phyloP scores from a whole-genome alignment of 2,113 vertebrate genomes.

The Regulus satrapa region DNA sequence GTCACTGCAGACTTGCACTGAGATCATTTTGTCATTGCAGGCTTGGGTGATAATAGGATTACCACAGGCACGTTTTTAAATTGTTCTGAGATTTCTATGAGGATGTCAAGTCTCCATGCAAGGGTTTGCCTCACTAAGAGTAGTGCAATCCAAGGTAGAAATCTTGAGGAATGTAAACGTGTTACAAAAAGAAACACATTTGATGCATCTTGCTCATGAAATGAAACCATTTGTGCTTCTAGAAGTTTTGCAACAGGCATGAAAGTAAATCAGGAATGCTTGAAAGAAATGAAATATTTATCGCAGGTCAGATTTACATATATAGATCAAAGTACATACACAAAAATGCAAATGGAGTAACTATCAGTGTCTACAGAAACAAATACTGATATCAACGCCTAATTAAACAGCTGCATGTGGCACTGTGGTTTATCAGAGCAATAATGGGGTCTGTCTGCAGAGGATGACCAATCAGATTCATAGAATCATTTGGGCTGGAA shows the following conservation, averaged over 20 bases:
- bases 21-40: conserved; percentile 8
- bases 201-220: not conserved
- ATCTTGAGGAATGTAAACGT: not conserved
- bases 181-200: not conserved
- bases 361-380: not conserved
- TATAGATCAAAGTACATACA: not conserved
- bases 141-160: not conserved
- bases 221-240: not conserved
- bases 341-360: not conserved
- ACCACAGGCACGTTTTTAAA: conserved; percentile 16
- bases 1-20: conserved; percentile 9
- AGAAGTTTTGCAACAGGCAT: not conserved
- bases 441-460: not conserved
- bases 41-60: conserved; percentile 28
- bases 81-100: not conserved
- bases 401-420: not conserved
- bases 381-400: not conserved
- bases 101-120: not conserved
- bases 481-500: not conserved
- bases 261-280: not conserved
- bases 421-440: not conserved
- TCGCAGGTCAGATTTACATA: not conserved
- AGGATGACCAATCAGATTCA: not conserved
- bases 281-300: conserved; percentile 19
- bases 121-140: not conserved